Evolutionary conservation across 1,140 invertebrate species (phyloP), one percentile per base, ranked within the genome.

Genomic region (Danaus melanippus): DNA sequence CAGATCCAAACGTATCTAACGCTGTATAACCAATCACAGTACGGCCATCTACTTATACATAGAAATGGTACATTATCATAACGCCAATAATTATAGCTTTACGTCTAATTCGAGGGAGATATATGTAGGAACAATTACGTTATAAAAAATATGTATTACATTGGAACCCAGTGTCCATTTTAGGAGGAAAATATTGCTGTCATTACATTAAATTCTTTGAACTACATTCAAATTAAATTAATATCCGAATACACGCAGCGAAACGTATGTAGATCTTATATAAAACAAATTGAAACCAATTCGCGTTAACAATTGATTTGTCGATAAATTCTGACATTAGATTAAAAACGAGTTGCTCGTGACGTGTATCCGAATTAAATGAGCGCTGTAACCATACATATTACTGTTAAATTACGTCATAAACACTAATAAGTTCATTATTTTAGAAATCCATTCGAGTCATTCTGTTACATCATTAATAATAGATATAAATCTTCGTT

Each of bases 401-500:
- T 69, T 64, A 64, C 43, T 64, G 21, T 63, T 50, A 66, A 69
- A 60, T 44, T 63, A 66, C 58, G 49, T 42, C 46, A 50, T 59
- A 60, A 59, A 60, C 55, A 60, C 52, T 60, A 60, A 71, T 74
- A 76, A 54, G 74, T 74, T 76, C 65, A 74, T 76, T 32, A 79
- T 70, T 79, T 76, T 70, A 80, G 71, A 80, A 76, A 78, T 83
- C 76, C 69, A 73, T 32, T 79, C 77, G 70, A 74, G 65, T 77
- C 72, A 63, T 68, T 85, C 70, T 71, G 76, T 79, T 75, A 78
- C 70, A 76, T 75, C 66, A 70, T 80, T 80, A 74, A 76, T 83
- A 72, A 76, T 83, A 84, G 71, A 74, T 86, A 86, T 79, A 83
- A 83, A 79, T 84, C 78, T 86, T 77, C 78, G 76, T 86, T 86